Evolutionary conservation across 2,888 invertebrate genomes (phyloP).

Genomic region (Andrena marginata): DNA sequence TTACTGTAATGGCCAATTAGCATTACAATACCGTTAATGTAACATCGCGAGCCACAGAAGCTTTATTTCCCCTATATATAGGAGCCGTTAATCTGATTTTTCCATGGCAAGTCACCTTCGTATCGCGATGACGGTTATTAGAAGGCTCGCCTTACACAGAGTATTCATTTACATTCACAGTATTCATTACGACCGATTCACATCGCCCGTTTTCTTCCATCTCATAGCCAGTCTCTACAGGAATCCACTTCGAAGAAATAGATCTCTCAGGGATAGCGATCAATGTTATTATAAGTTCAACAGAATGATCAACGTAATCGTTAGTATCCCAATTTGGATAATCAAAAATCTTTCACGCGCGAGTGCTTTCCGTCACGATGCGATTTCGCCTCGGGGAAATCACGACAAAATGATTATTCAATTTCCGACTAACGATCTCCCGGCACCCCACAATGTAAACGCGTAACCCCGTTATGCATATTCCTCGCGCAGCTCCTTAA

Average conservation of each 20-base stretch:
- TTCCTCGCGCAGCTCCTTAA: slow-evolving; percentile 2
- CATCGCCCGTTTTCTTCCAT: not conserved
- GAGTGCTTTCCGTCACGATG: not conserved
- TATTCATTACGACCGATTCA: slow-evolving; percentile 1
- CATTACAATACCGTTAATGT: not conserved
- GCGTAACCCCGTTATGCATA: slow-evolving; percentile 6
- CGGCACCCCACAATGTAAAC: not conserved
- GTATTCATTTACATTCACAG: slow-evolving; percentile 2
- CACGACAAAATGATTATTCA: not conserved
- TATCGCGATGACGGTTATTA: not conserved
- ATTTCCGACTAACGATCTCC: not conserved
- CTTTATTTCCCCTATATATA: not conserved
- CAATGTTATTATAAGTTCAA: no score
- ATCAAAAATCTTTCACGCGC: not conserved
- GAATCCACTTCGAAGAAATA: not conserved
- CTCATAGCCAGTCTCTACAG: not conserved
- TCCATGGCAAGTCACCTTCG: not conserved
- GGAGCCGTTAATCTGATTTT: not conserved
- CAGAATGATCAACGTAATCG: not conserved
- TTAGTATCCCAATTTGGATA: not conserved
- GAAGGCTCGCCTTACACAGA: not conserved
- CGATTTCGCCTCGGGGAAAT: not conserved
- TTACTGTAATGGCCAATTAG: not conserved
- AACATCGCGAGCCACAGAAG: not conserved
- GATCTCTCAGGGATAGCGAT: not conserved